A percentile compares a stretch with the other conserved stretches of the same genome.
These are phyloP conservation scores for Macrostomum cliftonense DNA, from an alignment of 2,888 invertebrate species.

Conservation along the genomic window DNA sequence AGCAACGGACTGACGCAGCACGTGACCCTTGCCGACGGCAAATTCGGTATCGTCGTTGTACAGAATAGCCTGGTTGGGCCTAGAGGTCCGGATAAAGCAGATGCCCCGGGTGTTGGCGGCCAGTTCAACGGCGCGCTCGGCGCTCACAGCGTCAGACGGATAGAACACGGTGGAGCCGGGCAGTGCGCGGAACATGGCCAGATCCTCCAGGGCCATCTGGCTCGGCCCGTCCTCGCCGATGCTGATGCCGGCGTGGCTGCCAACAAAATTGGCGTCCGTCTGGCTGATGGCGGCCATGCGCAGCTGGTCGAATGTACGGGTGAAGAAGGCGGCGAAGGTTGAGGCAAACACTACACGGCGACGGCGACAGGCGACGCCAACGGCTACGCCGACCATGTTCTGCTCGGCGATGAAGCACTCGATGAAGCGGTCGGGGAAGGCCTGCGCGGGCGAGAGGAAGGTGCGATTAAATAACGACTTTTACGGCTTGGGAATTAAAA, in stretches of 20 bases:
- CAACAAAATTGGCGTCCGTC: slow-evolving; percentile 82
- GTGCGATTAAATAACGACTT: background rate
- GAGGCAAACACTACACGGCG: slow-evolving; percentile 81
- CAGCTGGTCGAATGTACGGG: slow-evolving; percentile 88
- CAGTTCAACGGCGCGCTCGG: slow-evolving; percentile 79
- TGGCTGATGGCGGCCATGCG: slow-evolving; percentile 98
- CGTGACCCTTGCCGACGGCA: slow-evolving; percentile 47
- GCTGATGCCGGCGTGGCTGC: slow-evolving; percentile 90
- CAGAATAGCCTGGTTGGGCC: slow-evolving; percentile 67
- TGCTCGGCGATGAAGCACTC: slow-evolving; percentile 99
- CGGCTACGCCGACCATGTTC: slow-evolving; percentile 77
- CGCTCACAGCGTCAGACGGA: slow-evolving; percentile 71
- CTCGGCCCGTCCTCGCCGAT: slow-evolving; percentile 95
- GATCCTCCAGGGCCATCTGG: slow-evolving; percentile 97
- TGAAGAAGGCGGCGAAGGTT: slow-evolving; percentile 93
- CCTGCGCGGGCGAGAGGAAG: slow-evolving; percentile 19
- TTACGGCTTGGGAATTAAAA: no score
- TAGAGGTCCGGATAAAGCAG: slow-evolving; percentile 81
- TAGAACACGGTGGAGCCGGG: slow-evolving; percentile 54
- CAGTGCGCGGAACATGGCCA: slow-evolving; percentile 77
- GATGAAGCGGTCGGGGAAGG: slow-evolving; percentile 53
- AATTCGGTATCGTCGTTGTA: slow-evolving; percentile 68
- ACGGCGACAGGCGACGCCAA: slow-evolving; percentile 76
- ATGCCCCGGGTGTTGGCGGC: slow-evolving; percentile 84
- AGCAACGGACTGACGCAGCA: slow-evolving; percentile 15